phyloP scores from a whole-genome alignment of 1,140 invertebrate species.

The Drosophila pachea region DNA sequence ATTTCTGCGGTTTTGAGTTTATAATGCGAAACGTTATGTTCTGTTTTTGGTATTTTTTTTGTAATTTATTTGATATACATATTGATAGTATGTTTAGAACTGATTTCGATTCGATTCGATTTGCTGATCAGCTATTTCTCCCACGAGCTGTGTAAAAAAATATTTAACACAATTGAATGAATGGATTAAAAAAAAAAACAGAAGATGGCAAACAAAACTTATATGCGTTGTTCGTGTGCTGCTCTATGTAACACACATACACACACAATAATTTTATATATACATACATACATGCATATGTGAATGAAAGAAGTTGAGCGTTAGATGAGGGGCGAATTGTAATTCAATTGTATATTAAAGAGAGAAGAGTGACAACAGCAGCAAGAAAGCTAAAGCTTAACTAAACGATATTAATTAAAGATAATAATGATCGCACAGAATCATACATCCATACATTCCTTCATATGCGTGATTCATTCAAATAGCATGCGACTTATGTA shows the following conservation, averaged over 20 bases:
- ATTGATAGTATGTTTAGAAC: slow-evolving; percentile 27
- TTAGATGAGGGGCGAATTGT: slow-evolving; percentile 18
- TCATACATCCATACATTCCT: background rate
- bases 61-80: slow-evolving; percentile 54
- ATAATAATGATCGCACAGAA: slow-evolving; percentile 48
- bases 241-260: slow-evolving; percentile 8
- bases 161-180: background rate
- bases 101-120: slow-evolving; percentile 22
- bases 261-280: slow-evolving; percentile 2
- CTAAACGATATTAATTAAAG: slow-evolving; percentile 71
- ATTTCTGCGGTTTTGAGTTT: slow-evolving; percentile 7
- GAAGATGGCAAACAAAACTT: slow-evolving; percentile 8
- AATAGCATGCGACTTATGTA: slow-evolving; percentile 11
- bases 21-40: slow-evolving; percentile 17
- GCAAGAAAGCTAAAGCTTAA: slow-evolving; percentile 14
- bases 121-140: slow-evolving; percentile 1
- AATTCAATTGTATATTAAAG: slow-evolving; percentile 23
- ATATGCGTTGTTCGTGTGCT: slow-evolving; percentile 1
- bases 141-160: slow-evolving; percentile 23
- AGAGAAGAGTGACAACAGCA: slow-evolving; percentile 23
- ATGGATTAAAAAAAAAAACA: slow-evolving; percentile 5
- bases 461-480: slow-evolving; percentile 24
- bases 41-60: slow-evolving; percentile 38
- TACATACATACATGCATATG: slow-evolving; percentile 13
- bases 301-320: slow-evolving; percentile 23